Conservation (phyloP, 2,888 invertebrate genomes). For the Disparrhopalites patrizii region DNA sequence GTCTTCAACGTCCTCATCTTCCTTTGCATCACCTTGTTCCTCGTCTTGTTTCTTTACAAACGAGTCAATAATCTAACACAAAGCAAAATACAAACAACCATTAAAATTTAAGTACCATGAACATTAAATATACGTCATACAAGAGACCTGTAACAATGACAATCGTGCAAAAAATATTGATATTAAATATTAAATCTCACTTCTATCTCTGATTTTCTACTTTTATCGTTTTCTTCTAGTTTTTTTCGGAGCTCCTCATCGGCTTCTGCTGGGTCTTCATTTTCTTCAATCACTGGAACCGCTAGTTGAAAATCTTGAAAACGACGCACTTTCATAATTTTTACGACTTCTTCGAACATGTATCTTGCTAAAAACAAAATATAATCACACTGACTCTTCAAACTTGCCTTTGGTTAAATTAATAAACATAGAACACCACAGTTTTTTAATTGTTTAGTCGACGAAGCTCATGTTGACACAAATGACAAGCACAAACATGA, state of each 20-base stretch:
- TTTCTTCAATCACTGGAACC: background rate
- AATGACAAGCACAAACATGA: too few relatives aligned
- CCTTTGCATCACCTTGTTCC: background rate
- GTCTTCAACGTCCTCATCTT: conserved; percentile 1
- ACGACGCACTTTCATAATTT: background rate
- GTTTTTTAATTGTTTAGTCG: too few relatives aligned
- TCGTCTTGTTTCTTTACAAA: conserved; percentile 16
- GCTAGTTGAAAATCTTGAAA: conserved; percentile 20
- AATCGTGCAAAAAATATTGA: background rate
- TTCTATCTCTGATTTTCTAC: background rate
- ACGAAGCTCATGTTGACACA: too few relatives aligned
- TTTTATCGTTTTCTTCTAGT: conserved; percentile 6
- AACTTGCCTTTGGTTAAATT: too few relatives aligned
- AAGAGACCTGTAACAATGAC: background rate
- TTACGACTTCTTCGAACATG: background rate
- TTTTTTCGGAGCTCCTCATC: conserved; percentile 13
- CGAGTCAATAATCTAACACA: conserved; percentile 1
- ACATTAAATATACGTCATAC: background rate
- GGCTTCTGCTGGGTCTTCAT: conserved; percentile 4
- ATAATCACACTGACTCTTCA: too few relatives aligned
- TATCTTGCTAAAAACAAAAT: background rate
- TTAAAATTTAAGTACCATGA: background rate
- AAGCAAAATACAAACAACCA: background rate
- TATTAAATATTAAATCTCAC: background rate
- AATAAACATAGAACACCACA: too few relatives aligned